Conservation (phyloP, 2,888 invertebrate genomes). For the Cerceris rybyensis region DNA sequence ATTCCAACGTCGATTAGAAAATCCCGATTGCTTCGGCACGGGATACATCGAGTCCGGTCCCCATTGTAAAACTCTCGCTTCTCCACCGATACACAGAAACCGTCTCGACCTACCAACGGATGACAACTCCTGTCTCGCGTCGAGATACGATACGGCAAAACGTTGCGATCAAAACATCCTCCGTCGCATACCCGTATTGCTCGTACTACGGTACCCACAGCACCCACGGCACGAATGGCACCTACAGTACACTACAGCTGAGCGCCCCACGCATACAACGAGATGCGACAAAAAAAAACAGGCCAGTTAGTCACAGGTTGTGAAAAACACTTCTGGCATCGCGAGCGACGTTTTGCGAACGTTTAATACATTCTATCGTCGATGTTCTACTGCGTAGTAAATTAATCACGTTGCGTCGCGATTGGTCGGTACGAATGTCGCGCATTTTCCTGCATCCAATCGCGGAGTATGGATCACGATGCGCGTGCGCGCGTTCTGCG, state of each 20-base stretch:
- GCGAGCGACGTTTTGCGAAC: slow-evolving; percentile 41
- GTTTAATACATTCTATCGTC: slow-evolving; percentile 34
- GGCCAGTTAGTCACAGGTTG: slow-evolving; percentile 47
- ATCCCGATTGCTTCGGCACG: slow-evolving; percentile 41
- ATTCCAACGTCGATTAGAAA: slow-evolving; percentile 58
- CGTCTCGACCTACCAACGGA: no score
- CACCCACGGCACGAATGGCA: slow-evolving; percentile 18
- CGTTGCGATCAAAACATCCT: no score
- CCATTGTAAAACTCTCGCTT: slow-evolving; percentile 46
- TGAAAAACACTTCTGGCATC: slow-evolving; percentile 54
- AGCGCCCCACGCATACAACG: slow-evolving; percentile 38
- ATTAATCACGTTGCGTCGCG: no score
- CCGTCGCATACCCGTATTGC: slow-evolving; percentile 12
- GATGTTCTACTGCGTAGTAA: slow-evolving; percentile 41
- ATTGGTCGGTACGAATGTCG: no score
- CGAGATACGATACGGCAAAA: no score
- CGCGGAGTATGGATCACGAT: no score
- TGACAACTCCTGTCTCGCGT: slow-evolving; percentile 10
- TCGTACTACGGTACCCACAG: no score
- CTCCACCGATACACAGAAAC: background rate
- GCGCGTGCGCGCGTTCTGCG: no score
- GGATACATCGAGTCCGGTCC: slow-evolving; percentile 41
- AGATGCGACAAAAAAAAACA: slow-evolving; percentile 37
- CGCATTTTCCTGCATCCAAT: no score
- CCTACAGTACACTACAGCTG: slow-evolving; percentile 54